Evolutionary conservation across 2,888 invertebrate genomes (phyloP).

Genomic region (Mythimna loreyi): DNA sequence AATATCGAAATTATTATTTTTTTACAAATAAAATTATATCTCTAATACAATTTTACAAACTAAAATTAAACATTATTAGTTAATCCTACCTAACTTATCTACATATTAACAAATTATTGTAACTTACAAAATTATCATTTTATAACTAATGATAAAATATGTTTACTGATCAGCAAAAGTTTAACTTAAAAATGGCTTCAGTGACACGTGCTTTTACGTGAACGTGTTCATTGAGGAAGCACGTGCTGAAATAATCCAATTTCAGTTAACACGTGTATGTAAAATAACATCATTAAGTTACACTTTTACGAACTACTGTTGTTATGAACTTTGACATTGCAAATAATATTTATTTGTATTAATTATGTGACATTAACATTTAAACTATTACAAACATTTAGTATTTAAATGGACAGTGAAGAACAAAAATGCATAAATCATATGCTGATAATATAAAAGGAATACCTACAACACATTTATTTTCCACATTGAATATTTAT

Average conservation of each 20-base stretch:
- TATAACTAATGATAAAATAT: slow-evolving; percentile 49
- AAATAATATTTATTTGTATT: slow-evolving; percentile 47
- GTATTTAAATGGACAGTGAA: slow-evolving; percentile 36
- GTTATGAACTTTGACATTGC: slow-evolving; percentile 47
- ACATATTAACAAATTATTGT: slow-evolving; percentile 55
- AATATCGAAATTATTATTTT: slow-evolving; percentile 52
- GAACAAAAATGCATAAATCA: slow-evolving; percentile 37
- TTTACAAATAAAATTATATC: slow-evolving; percentile 54
- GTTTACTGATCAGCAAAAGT: slow-evolving; percentile 22
- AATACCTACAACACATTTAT: slow-evolving; percentile 3
- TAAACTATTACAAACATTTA: slow-evolving; percentile 47
- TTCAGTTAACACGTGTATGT: slow-evolving; percentile 27
- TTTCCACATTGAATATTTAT: slow-evolving; percentile 19
- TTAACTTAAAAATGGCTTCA: slow-evolving; percentile 25
- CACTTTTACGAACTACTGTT: slow-evolving; percentile 47
- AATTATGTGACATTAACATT: slow-evolving; percentile 31
- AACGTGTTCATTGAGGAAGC: slow-evolving; percentile 18
- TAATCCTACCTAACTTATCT: slow-evolving; percentile 62
- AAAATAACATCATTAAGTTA: slow-evolving; percentile 35
- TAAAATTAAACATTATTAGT: slow-evolving; percentile 60
- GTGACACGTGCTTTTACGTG: slow-evolving; percentile 33
- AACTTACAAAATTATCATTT: slow-evolving; percentile 43
- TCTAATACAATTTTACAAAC: slow-evolving; percentile 56
- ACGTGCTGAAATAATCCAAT: slow-evolving; percentile 49
- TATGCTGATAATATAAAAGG: slow-evolving; percentile 8